Conservation (phyloP, 2,888 invertebrate genomes). For the Ctenicera cuprea region DNA sequence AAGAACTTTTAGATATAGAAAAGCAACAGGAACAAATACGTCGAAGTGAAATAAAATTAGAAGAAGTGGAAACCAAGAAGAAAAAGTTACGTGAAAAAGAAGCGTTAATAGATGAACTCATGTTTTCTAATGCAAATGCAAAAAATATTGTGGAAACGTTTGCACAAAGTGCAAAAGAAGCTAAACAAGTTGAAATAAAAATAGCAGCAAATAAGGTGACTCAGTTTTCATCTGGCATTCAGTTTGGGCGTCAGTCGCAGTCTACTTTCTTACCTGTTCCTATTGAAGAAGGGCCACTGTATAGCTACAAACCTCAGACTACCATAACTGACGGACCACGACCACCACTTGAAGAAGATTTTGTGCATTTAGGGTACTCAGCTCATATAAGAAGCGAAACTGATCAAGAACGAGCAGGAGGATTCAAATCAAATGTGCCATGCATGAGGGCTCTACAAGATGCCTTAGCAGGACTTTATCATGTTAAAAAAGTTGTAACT, state of each 20-base stretch:
- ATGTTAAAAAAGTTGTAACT: slow-evolving; percentile 59
- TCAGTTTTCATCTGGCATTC: slow-evolving; percentile 91
- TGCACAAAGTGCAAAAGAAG: slow-evolving; percentile 81
- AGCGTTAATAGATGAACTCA: slow-evolving; percentile 95
- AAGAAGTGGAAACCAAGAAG: slow-evolving; percentile 83
- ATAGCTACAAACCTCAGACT: slow-evolving; percentile 78
- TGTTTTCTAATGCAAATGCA: slow-evolving; percentile 94
- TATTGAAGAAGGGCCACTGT: slow-evolving; percentile 86
- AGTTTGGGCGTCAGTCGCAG: slow-evolving; percentile 81
- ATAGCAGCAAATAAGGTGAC: slow-evolving; percentile 75
- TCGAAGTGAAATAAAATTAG: slow-evolving; percentile 81
- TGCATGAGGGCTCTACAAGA: slow-evolving; percentile 93
- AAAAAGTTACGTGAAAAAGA: slow-evolving; percentile 92
- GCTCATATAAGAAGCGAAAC: slow-evolving; percentile 84
- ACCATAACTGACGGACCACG: slow-evolving; percentile 84
- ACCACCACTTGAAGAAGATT: slow-evolving; percentile 79
- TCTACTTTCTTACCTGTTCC: slow-evolving; percentile 82
- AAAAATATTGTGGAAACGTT: slow-evolving; percentile 90
- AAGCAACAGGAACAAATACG: slow-evolving; percentile 85
- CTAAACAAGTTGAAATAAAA: slow-evolving; percentile 77
- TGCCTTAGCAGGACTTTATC: slow-evolving; percentile 86
- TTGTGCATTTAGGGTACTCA: slow-evolving; percentile 82
- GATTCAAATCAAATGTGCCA: slow-evolving; percentile 88
- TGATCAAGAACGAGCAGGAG: slow-evolving; percentile 88
- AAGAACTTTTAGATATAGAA: slow-evolving; percentile 89